Percentiles rank a stretch among this genome's conserved stretches.
These are phyloP conservation scores for Odontamblyopus rebecca DNA, from an alignment of 2,797 vertebrate species.

Conservation along the genomic window DNA sequence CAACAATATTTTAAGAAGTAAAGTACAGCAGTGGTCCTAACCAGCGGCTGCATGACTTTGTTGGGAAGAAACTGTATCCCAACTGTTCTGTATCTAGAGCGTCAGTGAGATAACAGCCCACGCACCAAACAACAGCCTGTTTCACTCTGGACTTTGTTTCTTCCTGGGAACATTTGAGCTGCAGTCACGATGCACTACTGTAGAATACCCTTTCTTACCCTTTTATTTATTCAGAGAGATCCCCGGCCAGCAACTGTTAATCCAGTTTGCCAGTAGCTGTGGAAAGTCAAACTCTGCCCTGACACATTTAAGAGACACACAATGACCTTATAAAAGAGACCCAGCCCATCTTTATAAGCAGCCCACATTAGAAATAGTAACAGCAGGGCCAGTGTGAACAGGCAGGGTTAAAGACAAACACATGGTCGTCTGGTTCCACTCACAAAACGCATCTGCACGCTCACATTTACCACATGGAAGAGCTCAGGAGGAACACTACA, in stretches of 20 bases:
- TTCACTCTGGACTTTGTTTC: too few relatives aligned
- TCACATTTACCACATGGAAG: slow-evolving; percentile 31
- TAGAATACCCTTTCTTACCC: too few relatives aligned
- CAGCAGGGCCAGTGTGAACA: slow-evolving; percentile 27
- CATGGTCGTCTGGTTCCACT: not conserved
- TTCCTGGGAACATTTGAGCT: not conserved
- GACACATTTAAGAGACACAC: not conserved
- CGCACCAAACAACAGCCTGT: too few relatives aligned
- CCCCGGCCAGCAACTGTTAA: not conserved
- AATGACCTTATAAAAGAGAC: slow-evolving; percentile 46
- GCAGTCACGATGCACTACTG: not conserved
- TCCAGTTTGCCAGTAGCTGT: slow-evolving; percentile 2
- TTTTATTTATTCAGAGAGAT: not conserved
- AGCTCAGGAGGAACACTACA: slow-evolving; percentile 15
- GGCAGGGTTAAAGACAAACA: slow-evolving; percentile 1
- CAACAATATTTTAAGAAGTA: too few relatives aligned
- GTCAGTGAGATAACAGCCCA: too few relatives aligned
- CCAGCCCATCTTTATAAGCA: slow-evolving; percentile 25
- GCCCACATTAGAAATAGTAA: slow-evolving; percentile 36
- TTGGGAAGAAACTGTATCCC: too few relatives aligned
- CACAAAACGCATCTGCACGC: not conserved
- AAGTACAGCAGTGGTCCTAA: too few relatives aligned
- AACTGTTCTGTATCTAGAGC: too few relatives aligned
- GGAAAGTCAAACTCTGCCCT: slow-evolving; percentile 26
- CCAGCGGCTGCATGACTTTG: too few relatives aligned